Conservation (phyloP, 2,113 vertebrate species). For the Tetrax tetrax region DNA sequence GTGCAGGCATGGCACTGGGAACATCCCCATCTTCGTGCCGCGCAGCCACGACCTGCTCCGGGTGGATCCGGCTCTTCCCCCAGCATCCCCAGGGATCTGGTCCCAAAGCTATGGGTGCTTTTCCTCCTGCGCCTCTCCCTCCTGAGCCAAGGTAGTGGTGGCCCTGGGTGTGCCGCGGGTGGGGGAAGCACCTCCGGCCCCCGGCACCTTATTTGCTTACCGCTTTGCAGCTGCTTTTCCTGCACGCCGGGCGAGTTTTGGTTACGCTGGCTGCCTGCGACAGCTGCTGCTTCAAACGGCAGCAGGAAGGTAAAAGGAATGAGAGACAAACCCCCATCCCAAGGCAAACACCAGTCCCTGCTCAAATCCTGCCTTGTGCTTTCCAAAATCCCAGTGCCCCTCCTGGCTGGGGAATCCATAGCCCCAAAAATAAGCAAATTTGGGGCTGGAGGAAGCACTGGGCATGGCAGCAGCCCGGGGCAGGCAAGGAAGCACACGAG, state of each 20-base stretch:
- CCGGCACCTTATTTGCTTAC: slow-evolving; percentile 17
- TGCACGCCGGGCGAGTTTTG: background rate
- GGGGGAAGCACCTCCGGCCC: background rate
- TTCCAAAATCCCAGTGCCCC: background rate
- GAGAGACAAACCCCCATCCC: background rate
- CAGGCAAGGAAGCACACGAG: fast-evolving
- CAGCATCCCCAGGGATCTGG: background rate
- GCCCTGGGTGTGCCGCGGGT: background rate
- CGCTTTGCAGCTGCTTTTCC: slow-evolving; percentile 28
- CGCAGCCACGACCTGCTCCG: fast-evolving
- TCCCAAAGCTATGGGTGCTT: background rate
- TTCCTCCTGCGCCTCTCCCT: background rate
- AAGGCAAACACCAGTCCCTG: background rate
- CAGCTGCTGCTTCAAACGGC: background rate
- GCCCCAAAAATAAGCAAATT: background rate
- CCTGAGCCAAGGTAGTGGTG: fast-evolving
- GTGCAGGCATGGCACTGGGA: background rate
- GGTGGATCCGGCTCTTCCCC: background rate
- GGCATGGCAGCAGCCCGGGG: fast-evolving
- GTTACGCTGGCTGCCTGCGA: background rate
- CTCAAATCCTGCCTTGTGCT: fast-evolving
- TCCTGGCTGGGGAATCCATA: background rate
- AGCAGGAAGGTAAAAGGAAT: background rate
- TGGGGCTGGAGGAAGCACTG: background rate
- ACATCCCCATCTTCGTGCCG: background rate